These are phyloP conservation scores for Notothenia coriiceps DNA, from an alignment of 2,113 vertebrate genomes.

Conservation along the genomic window DNA sequence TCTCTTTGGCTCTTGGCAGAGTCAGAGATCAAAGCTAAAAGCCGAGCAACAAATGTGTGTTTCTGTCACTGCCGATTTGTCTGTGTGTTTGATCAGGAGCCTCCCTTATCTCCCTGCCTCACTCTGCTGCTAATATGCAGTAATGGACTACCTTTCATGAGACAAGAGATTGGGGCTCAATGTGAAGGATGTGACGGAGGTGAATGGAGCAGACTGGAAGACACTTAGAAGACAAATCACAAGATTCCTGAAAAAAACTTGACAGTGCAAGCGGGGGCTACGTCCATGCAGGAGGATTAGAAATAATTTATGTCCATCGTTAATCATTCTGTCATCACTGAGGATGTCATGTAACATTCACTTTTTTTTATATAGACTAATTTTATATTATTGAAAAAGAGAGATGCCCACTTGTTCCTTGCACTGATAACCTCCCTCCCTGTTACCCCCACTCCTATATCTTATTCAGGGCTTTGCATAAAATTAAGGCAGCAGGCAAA, in stretches of 20 bases:
- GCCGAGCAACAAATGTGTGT: conserved; percentile 80
- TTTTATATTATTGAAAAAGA: conserved; percentile 12
- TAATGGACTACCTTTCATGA: conserved; percentile 81
- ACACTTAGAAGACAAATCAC: conserved; percentile 52
- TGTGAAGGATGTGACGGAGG: conserved; percentile 74
- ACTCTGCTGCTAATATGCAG: conserved; percentile 78
- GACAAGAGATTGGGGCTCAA: conserved; percentile 66
- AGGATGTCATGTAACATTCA: not conserved
- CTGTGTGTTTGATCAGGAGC: conserved; percentile 82
- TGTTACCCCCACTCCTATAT: not conserved
- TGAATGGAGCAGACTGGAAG: conserved; percentile 65
- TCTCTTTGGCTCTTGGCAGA: conserved; percentile 70
- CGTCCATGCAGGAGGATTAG: conserved; percentile 2
- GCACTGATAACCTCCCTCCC: conserved; percentile 16
- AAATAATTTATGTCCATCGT: conserved; percentile 15
- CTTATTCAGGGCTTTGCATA: conserved; percentile 58
- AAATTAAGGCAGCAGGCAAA: conserved; percentile 59
- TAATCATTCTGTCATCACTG: conserved; percentile 12
- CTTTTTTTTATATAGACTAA: not conserved
- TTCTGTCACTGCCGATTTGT: conserved; percentile 83
- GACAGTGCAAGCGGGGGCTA: not conserved
- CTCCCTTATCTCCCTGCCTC: conserved; percentile 75
- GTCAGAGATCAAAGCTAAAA: conserved; percentile 83
- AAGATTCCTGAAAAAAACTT: conserved; percentile 40
- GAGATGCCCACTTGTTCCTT: conserved; percentile 18